Base-by-base conservation (phyloP, 2,888 invertebrate genomes). In the Cryptus armator region DNA sequence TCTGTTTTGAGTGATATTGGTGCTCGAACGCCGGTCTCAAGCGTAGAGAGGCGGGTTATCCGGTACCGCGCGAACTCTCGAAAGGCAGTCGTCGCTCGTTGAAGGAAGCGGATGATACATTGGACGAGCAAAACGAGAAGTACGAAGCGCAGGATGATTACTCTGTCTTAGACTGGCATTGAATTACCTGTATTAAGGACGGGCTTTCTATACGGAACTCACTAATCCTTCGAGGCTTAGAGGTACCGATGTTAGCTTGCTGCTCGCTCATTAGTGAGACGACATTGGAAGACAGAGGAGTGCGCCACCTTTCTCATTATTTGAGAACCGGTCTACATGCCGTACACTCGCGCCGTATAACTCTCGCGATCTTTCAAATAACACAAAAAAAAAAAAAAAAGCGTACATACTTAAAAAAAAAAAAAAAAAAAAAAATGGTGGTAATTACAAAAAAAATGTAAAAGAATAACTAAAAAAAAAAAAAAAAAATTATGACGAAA, bases 1-100 rank as follows among this genome's bases (percentile, higher is more conserved):
- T 81, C 62, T 48, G 81, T 75, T 81, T 68, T 75, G 81, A 81
- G 81, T 75, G 67, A 81, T 81, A 81, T 81, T 37, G 68, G 46
- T 68, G 46, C 14, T 67, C 37, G 19, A 56, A 37, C 19, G 53
- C 66, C 32, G 19, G 74, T 68, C 74, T 81, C 75, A 24, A 74
- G 68, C 74, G 74, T 56, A 44, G 43, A 64, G 46, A 66, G 56
- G 66, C 72, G 53, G 37, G 6, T 37, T 9, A 37, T 37, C 9
- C 37, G 24, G 24, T 3, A 24, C 24, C 24, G n/a, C n/a, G n/a
- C n/a, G 66, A 68, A 75, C 32, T 68, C 56, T 59, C 64, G 14
- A 67, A 59, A 64, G 43, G 43, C 37, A 32, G 29, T 3, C 10
- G 56, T 19, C 53, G 56, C 48, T 46, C 43, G 74, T 75, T 68